Evolutionary conservation across 2,113 vertebrate species (phyloP).

Genomic region (Panurus biarmicus): DNA sequence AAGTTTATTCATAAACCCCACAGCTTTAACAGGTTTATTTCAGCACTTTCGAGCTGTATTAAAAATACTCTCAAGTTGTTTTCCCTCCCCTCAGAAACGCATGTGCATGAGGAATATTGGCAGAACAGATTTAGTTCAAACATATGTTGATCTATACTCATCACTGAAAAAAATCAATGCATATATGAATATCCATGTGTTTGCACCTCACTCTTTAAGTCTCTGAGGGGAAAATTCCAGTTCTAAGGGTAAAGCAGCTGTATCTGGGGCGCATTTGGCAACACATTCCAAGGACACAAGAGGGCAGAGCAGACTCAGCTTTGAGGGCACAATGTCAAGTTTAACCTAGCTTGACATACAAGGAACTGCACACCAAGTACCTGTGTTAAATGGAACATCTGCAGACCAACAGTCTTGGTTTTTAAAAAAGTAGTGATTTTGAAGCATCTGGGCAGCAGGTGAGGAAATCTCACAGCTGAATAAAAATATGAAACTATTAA

Average conservation of each 20-base stretch:
- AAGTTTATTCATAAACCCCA: neutral
- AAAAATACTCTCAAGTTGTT: neutral
- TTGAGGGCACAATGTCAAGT: neutral
- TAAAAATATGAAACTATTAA: neutral
- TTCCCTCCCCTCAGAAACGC: neutral
- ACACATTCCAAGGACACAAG: conserved; percentile 33
- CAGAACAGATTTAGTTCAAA: neutral
- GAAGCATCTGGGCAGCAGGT: neutral
- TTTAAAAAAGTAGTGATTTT: neutral
- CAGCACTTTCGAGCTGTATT: neutral
- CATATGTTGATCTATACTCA: neutral
- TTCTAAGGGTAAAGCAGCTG: neutral
- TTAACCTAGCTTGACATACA: neutral
- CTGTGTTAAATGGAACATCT: neutral
- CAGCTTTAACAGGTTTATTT: neutral
- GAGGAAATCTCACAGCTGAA: neutral
- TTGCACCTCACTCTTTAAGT: neutral
- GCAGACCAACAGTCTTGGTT: neutral
- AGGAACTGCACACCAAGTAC: neutral
- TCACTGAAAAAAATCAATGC: neutral
- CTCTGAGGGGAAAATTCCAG: neutral
- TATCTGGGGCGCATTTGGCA: neutral
- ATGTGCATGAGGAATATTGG: neutral
- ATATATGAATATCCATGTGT: neutral
- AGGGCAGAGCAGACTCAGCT: conserved; percentile 39